Percentiles rank a stretch among this genome's conserved stretches.
Evolutionary conservation across 1,140 invertebrate genomes (phyloP).

Genomic region (Vanessa tameamea): DNA sequence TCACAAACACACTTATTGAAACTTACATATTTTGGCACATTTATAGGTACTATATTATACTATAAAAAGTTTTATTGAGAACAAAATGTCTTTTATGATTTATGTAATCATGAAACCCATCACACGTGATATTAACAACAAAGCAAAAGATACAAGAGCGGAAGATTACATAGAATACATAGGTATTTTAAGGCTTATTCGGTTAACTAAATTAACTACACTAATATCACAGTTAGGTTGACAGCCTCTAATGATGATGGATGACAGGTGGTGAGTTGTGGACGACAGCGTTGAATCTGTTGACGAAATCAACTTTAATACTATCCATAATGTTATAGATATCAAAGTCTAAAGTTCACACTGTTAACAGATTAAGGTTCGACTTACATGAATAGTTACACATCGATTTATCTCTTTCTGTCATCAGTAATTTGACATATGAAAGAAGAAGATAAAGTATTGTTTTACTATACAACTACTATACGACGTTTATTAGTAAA

Average conservation of each 20-base stretch:
- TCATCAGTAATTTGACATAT: too few relatives aligned
- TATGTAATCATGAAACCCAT: conserved; percentile 20
- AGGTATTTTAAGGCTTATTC: conserved; percentile 23
- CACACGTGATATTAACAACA: conserved; percentile 28
- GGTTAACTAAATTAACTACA: conserved; percentile 47
- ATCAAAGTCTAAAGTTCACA: conserved; percentile 2
- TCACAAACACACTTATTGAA: background rate
- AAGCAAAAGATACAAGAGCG: conserved; percentile 35
- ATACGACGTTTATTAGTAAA: too few relatives aligned
- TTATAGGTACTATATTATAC: background rate
- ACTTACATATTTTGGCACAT: conserved; percentile 11
- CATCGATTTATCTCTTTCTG: too few relatives aligned
- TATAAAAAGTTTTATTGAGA: conserved; percentile 6
- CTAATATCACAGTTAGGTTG: conserved; percentile 73
- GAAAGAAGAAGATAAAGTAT: too few relatives aligned
- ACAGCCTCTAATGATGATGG: conserved; percentile 70
- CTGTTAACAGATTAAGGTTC: background rate
- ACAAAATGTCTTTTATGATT: background rate
- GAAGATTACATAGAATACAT: conserved; percentile 18
- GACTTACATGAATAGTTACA: too few relatives aligned
- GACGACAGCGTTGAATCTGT: conserved; percentile 75
- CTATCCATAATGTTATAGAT: background rate
- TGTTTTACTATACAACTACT: too few relatives aligned
- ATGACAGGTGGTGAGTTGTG: conserved; percentile 74
- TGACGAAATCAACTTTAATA: conserved; percentile 42